Base-by-base conservation (phyloP, 2,888 invertebrate genomes). In the Crematogaster levior region DNA sequence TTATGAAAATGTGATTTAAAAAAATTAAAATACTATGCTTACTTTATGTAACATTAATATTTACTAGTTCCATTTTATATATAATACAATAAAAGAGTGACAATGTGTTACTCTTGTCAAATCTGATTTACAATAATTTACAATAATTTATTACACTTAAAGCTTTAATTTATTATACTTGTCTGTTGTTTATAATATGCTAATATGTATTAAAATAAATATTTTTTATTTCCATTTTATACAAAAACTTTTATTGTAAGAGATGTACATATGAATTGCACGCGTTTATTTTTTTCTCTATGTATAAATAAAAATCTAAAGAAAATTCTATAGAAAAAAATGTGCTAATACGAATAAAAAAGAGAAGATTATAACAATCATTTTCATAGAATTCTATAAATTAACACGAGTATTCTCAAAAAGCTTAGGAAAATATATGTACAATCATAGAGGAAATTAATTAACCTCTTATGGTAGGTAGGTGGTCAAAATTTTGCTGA, bases 391-490 rank as follows among this genome's bases (percentile, higher is more conserved):
- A 86, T 74, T 68, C 21, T 58, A 66, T 68, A 37, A 65, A 81
- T 37, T 73, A 86, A 87, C 37, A 60, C 75, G 40, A 72, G 65
- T 7, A 56, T 66, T 73, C 34, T 82, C 82, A 79, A 77, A 87
- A 89, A 85, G 70, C 65, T 84, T 86, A 79, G 73, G 84, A 77
- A 84, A 86, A 84, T 85, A 87, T 85, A 81, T 83, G 40, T 70
- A 85, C 88, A 92, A 92, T 93, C 89, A 89, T 91, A 91, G 86
- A 83, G 82, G 81, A 88, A 75, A 66, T 86, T 87, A 90, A 89
- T 92, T 91, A 92, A 75, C 94, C 96, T 96, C 97, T 97, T 94
- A 97, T 97, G 91, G 97, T 97, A 84, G 97, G 97, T 87, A 97
- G 95, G 94, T 97, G 97, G 86, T 96, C 96, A 80, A 97, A 96